Evolutionary conservation across 2,888 invertebrate species (phyloP).

Genomic region (Poecilobothrus nobilitatus): DNA sequence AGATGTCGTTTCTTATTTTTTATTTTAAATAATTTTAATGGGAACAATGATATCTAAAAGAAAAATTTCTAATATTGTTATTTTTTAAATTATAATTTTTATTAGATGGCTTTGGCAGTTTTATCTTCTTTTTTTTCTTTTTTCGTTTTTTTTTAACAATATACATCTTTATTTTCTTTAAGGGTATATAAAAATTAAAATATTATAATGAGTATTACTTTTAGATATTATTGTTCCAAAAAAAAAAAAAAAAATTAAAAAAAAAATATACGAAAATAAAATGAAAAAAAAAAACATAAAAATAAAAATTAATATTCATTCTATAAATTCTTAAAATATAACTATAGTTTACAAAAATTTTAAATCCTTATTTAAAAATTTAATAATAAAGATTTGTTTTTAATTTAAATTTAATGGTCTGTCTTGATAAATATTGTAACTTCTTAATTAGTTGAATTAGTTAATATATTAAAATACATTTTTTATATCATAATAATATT

Average conservation of each 20-base stretch:
- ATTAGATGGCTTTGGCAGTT: slow-evolving; percentile 31
- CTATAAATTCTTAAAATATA: neutral
- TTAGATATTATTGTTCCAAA: slow-evolving; percentile 17
- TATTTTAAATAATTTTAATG: slow-evolving; percentile 20
- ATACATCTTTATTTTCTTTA: too few relatives aligned
- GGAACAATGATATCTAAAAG: slow-evolving; percentile 15
- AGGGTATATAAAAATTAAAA: too few relatives aligned
- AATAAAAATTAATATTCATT: neutral
- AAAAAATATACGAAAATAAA: neutral
- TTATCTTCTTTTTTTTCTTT: slow-evolving; percentile 17
- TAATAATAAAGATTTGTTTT: neutral
- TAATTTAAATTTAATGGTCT: too few relatives aligned
- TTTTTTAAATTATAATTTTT: slow-evolving; percentile 18
- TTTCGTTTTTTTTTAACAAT: too few relatives aligned
- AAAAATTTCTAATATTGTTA: slow-evolving; percentile 18
- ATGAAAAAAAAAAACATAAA: neutral
- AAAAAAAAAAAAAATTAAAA: slow-evolving; percentile 7
- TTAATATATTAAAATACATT: too few relatives aligned
- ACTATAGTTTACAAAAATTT: neutral
- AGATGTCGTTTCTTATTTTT: slow-evolving; percentile 27
- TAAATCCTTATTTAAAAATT: neutral
- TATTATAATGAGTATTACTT: slow-evolving; percentile 15
- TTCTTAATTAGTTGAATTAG: too few relatives aligned
- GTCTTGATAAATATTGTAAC: too few relatives aligned
- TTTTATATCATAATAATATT: too few relatives aligned